Evolutionary conservation across 2,888 invertebrate species (phyloP).

Genomic region (Camptogramma bilineatum): DNA sequence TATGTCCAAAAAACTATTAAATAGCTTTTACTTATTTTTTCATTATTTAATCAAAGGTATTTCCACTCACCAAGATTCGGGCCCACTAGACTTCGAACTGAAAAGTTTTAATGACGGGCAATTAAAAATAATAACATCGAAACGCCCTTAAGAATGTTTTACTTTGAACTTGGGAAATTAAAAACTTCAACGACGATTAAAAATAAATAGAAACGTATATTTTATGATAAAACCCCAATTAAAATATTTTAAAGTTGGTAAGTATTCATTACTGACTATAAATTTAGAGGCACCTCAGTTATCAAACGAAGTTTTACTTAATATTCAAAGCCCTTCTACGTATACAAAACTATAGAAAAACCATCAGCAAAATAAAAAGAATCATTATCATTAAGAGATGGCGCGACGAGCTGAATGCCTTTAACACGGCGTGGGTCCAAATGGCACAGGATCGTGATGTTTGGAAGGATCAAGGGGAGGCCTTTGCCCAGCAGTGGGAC

Average conservation of each 20-base stretch:
- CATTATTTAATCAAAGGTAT: conserved; percentile 1
- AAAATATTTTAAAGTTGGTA: conserved; percentile 10
- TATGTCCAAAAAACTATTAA: too few species aligned
- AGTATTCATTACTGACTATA: conserved; percentile 15
- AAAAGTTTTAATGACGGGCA: conserved; percentile 37
- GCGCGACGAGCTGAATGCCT: too few species aligned
- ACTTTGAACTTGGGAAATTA: conserved; percentile 35
- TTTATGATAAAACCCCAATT: conserved; percentile 30
- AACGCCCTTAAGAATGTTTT: conserved; percentile 28
- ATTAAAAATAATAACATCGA: conserved; percentile 37
- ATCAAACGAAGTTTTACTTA: neutral
- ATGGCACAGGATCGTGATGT: too few species aligned
- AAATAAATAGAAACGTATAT: conserved; percentile 29
- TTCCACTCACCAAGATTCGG: conserved; percentile 6
- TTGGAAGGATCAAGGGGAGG: too few species aligned
- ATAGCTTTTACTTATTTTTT: neutral
- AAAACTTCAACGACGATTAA: conserved; percentile 27
- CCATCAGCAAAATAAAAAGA: too few species aligned
- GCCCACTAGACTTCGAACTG: conserved; percentile 13
- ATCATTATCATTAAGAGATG: too few species aligned
- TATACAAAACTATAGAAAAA: too few species aligned
- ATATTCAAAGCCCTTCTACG: too few species aligned
- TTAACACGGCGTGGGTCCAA: too few species aligned
- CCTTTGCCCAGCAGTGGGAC: too few species aligned
- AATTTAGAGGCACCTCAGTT: neutral